These are phyloP conservation scores for Sphenopsis melanotis DNA, from an alignment of 2,797 vertebrate species.

Conservation along the genomic window DNA sequence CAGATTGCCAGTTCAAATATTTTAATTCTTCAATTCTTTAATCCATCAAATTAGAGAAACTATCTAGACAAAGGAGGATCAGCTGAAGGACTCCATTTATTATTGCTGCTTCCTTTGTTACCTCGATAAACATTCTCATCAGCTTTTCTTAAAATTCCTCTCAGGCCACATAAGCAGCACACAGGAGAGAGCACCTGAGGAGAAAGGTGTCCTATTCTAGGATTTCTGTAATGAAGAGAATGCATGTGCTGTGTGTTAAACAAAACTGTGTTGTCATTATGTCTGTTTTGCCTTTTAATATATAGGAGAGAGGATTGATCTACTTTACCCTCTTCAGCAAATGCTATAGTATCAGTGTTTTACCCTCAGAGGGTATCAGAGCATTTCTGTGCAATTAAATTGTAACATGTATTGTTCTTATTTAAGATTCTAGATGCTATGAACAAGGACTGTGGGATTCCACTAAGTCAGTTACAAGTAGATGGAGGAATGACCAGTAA, in stretches of 20 bases:
- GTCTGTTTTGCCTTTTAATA: not conserved
- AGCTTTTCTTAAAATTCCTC: not conserved
- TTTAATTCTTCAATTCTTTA: not conserved
- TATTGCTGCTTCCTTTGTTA: not conserved
- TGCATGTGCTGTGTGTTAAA: not conserved
- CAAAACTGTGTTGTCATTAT: not conserved
- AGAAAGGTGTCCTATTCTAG: not conserved
- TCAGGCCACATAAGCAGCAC: not conserved
- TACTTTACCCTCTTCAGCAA: not conserved
- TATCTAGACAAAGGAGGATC: not conserved
- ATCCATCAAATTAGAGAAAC: not conserved
- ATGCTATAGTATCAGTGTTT: not conserved
- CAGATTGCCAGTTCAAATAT: not conserved
- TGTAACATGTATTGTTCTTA: not conserved
- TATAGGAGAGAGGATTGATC: not conserved
- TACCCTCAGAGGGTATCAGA: not conserved
- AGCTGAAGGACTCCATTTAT: not conserved
- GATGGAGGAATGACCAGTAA: conserved; percentile 98
- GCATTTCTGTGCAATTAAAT: not conserved
- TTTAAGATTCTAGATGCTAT: conserved; percentile 93
- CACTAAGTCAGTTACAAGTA: conserved; percentile 90
- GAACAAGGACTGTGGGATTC: conserved; percentile 94
- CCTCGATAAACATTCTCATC: not conserved
- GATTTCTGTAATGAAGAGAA: not conserved
- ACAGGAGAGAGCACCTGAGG: not conserved